Evolutionary conservation across 2,113 vertebrate genomes (phyloP).

Genomic region (Eulacestoma nigropectus): DNA sequence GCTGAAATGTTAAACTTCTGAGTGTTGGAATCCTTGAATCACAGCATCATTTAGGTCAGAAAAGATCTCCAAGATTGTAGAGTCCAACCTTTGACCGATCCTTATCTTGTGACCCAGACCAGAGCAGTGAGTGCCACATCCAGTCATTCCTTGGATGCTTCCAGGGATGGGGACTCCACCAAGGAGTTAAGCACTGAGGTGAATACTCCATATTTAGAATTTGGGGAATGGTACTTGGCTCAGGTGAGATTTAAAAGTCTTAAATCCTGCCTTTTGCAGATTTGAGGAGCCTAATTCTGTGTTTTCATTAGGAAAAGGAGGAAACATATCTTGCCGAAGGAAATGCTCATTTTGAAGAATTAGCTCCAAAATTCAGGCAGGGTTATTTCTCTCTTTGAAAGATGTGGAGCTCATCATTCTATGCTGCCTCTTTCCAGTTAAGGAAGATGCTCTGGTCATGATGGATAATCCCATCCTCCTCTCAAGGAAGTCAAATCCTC

Average conservation of each 20-base stretch:
- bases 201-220: neutral
- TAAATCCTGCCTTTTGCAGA: neutral
- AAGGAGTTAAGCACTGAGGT: neutral
- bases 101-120: no score
- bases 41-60: neutral
- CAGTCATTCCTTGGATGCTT: neutral
- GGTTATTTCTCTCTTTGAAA: neutral
- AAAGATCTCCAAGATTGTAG: neutral
- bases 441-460: neutral
- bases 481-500: neutral
- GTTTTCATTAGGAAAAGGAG: neutral
- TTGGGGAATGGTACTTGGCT: accelerated
- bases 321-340: accelerated
- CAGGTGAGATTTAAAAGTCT: neutral
- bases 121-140: neutral
- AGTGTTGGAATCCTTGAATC: neutral
- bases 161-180: neutral
- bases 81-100: neutral
- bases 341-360: neutral
- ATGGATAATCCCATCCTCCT: neutral
- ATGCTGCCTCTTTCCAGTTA: neutral
- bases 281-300: neutral
- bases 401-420: neutral
- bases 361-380: neutral
- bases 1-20: accelerated